Conservation (phyloP, 2,797 vertebrate genomes). For the Lepilemur ruficaudatus region DNA sequence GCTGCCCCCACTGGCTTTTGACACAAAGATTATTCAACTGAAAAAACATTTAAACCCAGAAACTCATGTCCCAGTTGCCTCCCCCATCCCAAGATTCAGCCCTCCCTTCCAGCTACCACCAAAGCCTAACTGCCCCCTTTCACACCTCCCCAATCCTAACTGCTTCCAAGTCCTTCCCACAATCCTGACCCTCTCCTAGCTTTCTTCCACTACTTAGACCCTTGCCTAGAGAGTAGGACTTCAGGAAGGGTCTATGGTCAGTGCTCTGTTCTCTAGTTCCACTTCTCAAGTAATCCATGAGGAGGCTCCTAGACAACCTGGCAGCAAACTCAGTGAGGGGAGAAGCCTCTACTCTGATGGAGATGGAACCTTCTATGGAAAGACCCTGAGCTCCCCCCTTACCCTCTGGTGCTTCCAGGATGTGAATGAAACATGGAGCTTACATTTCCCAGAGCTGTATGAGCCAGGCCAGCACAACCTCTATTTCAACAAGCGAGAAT, state of each 20-base stretch:
- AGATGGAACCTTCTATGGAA: not conserved
- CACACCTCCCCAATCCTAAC: not conserved
- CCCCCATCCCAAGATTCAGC: not conserved
- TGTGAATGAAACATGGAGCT: slow-evolving; percentile 94
- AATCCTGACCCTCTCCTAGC: not conserved
- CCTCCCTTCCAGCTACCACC: not conserved
- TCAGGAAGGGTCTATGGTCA: slow-evolving; percentile 5
- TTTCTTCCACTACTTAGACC: not conserved
- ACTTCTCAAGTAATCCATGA: slow-evolving; percentile 6
- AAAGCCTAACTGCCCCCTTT: not conserved
- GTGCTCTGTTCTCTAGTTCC: slow-evolving; percentile 34
- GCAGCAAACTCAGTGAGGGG: not conserved
- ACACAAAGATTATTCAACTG: slow-evolving; percentile 18
- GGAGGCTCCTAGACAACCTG: slow-evolving; percentile 9
- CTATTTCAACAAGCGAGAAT: slow-evolving; percentile 93
- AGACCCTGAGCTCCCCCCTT: slow-evolving; percentile 43
- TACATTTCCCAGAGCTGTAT: slow-evolving; percentile 93
- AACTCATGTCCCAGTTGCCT: not conserved
- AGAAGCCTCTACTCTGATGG: not conserved
- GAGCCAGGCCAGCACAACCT: slow-evolving; percentile 91
- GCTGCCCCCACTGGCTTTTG: not conserved
- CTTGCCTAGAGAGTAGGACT: not conserved
- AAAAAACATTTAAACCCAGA: not conserved
- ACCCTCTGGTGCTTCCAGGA: slow-evolving; percentile 86
- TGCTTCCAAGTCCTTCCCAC: not conserved